Conservation (phyloP, 2,888 invertebrate genomes). For the Parelbella ahira region DNA sequence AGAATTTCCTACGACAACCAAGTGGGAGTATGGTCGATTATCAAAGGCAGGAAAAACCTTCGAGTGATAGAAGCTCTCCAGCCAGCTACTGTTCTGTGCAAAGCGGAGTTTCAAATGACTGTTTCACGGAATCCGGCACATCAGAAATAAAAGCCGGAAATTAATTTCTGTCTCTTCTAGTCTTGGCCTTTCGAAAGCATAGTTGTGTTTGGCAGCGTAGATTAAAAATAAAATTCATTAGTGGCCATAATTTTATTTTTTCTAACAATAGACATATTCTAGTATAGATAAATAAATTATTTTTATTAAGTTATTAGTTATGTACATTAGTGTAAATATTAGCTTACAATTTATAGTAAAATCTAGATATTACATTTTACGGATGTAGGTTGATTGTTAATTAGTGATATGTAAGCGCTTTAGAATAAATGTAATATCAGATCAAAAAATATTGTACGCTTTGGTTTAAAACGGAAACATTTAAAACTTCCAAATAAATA, state of each 20-base stretch:
- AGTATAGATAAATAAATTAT: constrained; percentile 27
- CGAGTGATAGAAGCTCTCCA: constrained; percentile 68
- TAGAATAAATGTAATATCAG: no score
- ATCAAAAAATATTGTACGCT: not conserved
- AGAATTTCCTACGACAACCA: constrained; percentile 77
- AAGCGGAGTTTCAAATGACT: constrained; percentile 64
- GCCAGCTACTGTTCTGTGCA: constrained; percentile 69
- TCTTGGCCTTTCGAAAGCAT: constrained; percentile 4
- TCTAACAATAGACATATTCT: constrained; percentile 8
- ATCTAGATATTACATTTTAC: no score
- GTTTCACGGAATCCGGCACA: constrained; percentile 57
- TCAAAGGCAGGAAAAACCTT: constrained; percentile 51
- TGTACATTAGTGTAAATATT: constrained; percentile 17
- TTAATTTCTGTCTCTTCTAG: constrained; percentile 33
- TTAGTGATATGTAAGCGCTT: no score
- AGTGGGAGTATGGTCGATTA: constrained; percentile 80
- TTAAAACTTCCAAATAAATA: not conserved
- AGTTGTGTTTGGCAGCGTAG: constrained; percentile 2
- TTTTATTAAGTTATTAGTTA: constrained; percentile 18
- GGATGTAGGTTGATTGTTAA: no score
- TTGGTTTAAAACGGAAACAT: not conserved
- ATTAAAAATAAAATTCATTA: constrained; percentile 13
- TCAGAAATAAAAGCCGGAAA: constrained; percentile 69
- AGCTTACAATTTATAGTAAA: no score
- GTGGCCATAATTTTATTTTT: constrained; percentile 19